Conservation (phyloP, 2,888 invertebrate genomes). For the Drosophila greeni region DNA sequence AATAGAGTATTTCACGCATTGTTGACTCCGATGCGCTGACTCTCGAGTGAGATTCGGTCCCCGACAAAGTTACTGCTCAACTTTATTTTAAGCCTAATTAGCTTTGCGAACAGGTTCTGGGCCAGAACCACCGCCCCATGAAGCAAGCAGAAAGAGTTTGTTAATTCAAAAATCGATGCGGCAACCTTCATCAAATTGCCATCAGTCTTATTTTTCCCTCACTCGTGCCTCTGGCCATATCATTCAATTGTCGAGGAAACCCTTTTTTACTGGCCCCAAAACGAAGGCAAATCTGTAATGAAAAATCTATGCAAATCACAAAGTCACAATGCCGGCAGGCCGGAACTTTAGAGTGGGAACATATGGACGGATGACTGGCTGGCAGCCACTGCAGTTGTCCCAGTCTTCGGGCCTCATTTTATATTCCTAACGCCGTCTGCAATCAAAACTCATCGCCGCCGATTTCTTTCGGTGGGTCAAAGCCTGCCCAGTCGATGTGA, state of each 20-base stretch:
- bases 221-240: neutral
- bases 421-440: constrained; percentile 76
- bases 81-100: constrained; percentile 69
- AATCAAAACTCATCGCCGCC: constrained; percentile 77
- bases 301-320: constrained; percentile 75
- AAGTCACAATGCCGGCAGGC: constrained; percentile 34
- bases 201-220: constrained; percentile 50
- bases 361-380: constrained; percentile 29
- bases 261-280: constrained; percentile 46
- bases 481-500: constrained; percentile 36
- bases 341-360: constrained; percentile 31
- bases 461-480: constrained; percentile 44
- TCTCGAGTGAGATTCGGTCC: constrained; percentile 47
- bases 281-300: constrained; percentile 66
- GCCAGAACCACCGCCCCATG: constrained; percentile 20
- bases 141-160: constrained; percentile 46
- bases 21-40: constrained; percentile 63
- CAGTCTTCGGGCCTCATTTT: constrained; percentile 67
- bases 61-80: constrained; percentile 15
- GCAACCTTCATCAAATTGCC: constrained; percentile 71
- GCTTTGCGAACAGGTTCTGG: constrained; percentile 58
- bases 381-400: constrained; percentile 56
- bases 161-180: constrained; percentile 71
- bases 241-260: constrained; percentile 34
- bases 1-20: constrained; percentile 65